Evolutionary conservation across 37 sponge, comb jelly and placozoan species (phyloP).

Genomic region (Hormiphora californensis): DNA sequence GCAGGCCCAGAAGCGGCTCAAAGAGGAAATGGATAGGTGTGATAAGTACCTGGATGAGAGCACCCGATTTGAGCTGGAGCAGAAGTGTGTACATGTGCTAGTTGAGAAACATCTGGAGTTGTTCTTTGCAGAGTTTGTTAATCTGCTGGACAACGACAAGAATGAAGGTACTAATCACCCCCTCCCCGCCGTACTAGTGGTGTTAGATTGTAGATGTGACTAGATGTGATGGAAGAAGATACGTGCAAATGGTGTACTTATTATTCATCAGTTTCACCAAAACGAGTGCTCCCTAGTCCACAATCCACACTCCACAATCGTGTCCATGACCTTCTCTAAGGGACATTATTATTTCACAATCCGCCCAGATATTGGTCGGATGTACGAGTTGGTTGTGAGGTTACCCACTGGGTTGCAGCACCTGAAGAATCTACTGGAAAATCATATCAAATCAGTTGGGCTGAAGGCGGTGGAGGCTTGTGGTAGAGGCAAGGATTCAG

Average conservation of each 20-base stretch:
- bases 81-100: constrained; percentile 74
- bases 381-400: constrained; percentile 72
- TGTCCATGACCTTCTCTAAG: no score
- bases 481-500: constrained; percentile 67
- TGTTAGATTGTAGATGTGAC: not conserved
- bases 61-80: constrained; percentile 82
- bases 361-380: constrained; percentile 69
- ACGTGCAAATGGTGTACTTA: no score
- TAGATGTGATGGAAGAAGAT: not conserved
- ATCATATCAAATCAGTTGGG: constrained; percentile 73
- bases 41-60: constrained; percentile 87
- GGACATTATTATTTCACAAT: no score
- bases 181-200: not conserved
- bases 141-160: constrained; percentile 71
- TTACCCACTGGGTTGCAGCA: constrained; percentile 63
- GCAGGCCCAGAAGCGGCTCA: constrained; percentile 74
- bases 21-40: constrained; percentile 85
- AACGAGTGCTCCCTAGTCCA: no score
- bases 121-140: constrained; percentile 75
- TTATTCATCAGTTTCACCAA: no score
- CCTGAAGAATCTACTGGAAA: constrained; percentile 68
- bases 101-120: constrained; percentile 79
- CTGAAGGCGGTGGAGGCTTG: constrained; percentile 74
- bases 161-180: constrained; percentile 85
- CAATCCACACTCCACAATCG: no score